Evolutionary conservation across 2,113 vertebrate genomes (phyloP), one percentile per base, ranked within the genome.

Genomic region (Cairina moschata): DNA sequence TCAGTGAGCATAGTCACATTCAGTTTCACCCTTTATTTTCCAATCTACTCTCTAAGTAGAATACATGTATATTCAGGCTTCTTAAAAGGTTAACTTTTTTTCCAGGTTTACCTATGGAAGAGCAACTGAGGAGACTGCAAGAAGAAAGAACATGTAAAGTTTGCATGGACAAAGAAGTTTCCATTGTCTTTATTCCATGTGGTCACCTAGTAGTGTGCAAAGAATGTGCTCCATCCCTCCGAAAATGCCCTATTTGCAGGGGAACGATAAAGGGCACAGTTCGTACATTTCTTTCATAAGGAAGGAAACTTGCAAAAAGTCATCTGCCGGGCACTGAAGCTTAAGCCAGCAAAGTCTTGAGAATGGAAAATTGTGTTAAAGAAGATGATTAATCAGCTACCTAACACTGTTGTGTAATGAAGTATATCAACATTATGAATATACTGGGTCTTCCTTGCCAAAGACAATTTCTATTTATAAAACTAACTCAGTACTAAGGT

Each of bases 91-190:
- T 42, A 65, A 91, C 4, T 85, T 74, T 60, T 60, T 83, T 91
- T 90, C 28, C 77, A 99, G 98, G 98, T 90, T 94, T 98, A 52
- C 97, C 98, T 23, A 96, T 98, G 97, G 98, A 98, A 95, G 98
- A 99, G 71, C 98, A 99, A 22, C 67, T 99, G 86, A 97, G 98
- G 91, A 97, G 98, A 78, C 4, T 99, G 71, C 98, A 99, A 44
- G 98, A 99, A 73, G 98, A 99, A 94, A 92, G 98, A 95, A 99
- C 98, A 2, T 99, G 98, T 95, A 98, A 99, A 98, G 98, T 99
- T 86, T 99, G 98, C 95, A 98, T 99, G 98, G 98, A 99, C 96
- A 98, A 96, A 95, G 98, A 99, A 95, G 98, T 99, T 84, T 98
- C 98, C 69, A 97, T 98, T 94, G 98, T 98, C 60, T 99, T 99